Percentiles rank a stretch among this genome's conserved stretches.
phyloP scores from a whole-genome alignment of 2,888 invertebrate species.

The Diadromus collaris region DNA sequence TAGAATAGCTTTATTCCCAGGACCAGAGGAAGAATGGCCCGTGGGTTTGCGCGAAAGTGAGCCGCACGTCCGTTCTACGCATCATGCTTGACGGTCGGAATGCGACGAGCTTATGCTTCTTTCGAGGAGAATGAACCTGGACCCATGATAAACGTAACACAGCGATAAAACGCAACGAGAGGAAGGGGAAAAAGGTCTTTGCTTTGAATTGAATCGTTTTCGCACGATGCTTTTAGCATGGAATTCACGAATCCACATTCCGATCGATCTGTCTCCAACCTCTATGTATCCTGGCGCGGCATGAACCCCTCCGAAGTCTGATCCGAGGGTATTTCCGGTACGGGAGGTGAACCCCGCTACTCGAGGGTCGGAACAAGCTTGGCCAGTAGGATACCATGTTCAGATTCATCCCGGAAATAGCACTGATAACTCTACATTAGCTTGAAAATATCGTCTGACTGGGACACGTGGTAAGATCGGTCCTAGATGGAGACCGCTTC shows the following conservation, averaged over 20 bases:
- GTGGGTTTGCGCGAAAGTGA: constrained; percentile 37
- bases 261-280: constrained; percentile 40
- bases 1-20: constrained; percentile 19
- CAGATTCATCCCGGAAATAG: constrained; percentile 48
- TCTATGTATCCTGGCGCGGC: constrained; percentile 28
- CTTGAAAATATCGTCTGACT: background rate
- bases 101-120: constrained; percentile 27
- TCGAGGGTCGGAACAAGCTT: constrained; percentile 5
- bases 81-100: constrained; percentile 2
- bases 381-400: constrained; percentile 43
- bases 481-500: background rate
- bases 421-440: constrained; percentile 35
- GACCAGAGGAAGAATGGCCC: constrained; percentile 33
- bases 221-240: constrained; percentile 16
- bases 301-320: constrained; percentile 14
- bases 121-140: constrained; percentile 6
- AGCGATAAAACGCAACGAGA: background rate
- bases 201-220: constrained; percentile 43
- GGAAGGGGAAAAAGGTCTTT: constrained; percentile 14
- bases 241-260: constrained; percentile 18
- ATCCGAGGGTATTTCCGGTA: constrained; percentile 37
- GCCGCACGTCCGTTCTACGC: constrained; percentile 8
- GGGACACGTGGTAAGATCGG: background rate
- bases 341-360: constrained; percentile 17
- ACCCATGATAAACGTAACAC: constrained; percentile 26